phyloP scores from a whole-genome alignment of 2,797 vertebrate species.

The Hypotaenidia okinawae region DNA sequence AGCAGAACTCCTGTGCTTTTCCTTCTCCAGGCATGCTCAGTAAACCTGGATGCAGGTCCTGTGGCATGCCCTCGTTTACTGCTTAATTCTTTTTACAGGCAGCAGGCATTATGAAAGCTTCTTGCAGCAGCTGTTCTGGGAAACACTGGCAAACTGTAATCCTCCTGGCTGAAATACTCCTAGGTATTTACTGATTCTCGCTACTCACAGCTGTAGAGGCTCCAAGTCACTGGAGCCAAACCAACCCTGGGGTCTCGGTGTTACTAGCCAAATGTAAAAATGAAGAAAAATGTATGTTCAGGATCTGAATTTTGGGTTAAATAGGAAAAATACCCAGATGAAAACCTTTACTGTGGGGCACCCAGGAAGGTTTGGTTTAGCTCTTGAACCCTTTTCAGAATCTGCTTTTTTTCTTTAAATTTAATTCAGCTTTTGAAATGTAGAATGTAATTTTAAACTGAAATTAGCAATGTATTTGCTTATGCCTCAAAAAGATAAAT shows the following conservation, averaged over 20 bases:
- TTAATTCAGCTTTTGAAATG: not conserved
- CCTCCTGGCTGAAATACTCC: not conserved
- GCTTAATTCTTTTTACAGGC: conserved; percentile 51
- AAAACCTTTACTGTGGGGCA: not conserved
- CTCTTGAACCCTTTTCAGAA: not conserved
- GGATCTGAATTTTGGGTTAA: not conserved
- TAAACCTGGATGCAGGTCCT: not conserved
- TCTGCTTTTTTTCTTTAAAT: not conserved
- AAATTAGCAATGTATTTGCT: not conserved
- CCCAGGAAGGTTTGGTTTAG: not conserved
- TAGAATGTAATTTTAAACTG: not conserved
- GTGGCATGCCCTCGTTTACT: not conserved
- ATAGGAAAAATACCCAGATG: not conserved
- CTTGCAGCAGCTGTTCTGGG: conserved; percentile 43
- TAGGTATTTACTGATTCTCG: conserved; percentile 7
- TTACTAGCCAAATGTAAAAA: not conserved
- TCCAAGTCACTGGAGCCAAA: conserved; percentile 3
- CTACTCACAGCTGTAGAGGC: not conserved
- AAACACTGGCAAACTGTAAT: conserved; percentile 17
- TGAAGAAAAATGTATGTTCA: not conserved
- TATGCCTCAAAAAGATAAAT: not conserved
- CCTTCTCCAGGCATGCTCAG: not conserved
- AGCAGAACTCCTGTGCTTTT: not conserved
- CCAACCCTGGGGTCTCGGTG: not conserved
- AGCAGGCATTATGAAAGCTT: conserved; percentile 28